Evolutionary conservation across 2,113 vertebrate species (phyloP).

Genomic region (Hyaena hyaena): DNA sequence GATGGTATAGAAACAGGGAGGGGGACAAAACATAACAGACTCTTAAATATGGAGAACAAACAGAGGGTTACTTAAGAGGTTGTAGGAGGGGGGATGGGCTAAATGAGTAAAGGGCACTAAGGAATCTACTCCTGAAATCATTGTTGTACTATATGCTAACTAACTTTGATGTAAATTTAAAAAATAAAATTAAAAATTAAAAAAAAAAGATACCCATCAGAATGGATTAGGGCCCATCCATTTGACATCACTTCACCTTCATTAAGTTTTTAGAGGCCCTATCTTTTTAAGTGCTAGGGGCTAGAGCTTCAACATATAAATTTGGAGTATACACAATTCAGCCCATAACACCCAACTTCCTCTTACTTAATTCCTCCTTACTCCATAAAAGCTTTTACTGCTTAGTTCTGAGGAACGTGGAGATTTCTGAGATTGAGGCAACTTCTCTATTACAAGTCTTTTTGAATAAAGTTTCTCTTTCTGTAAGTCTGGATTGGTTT

Average conservation of each 20-base stretch:
- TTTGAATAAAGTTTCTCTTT: conserved; percentile 15
- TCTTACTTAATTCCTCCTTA: neutral
- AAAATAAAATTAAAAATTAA: too few species aligned
- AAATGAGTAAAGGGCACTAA: too few species aligned
- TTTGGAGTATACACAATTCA: neutral
- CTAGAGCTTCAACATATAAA: neutral
- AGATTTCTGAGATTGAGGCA: neutral
- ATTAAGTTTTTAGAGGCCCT: neutral
- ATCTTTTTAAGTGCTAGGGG: neutral
- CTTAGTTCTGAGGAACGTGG: neutral
- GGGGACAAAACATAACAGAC: too few species aligned
- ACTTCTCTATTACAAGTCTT: neutral
- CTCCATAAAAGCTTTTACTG: neutral
- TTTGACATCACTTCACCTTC: neutral
- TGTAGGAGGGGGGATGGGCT: too few species aligned
- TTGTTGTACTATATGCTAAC: too few species aligned
- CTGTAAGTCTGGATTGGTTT: neutral
- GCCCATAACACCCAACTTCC: neutral
- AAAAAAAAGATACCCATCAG: neutral
- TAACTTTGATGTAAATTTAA: too few species aligned
- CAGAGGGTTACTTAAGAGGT: too few species aligned
- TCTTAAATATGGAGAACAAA: too few species aligned
- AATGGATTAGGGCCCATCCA: neutral
- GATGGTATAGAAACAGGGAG: too few species aligned
- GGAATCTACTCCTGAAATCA: too few species aligned